A percentile compares a stretch with the other conserved stretches of the same genome.
phyloP scores from a whole-genome alignment of 2,797 vertebrate species.

The Trematomus bernacchii region DNA sequence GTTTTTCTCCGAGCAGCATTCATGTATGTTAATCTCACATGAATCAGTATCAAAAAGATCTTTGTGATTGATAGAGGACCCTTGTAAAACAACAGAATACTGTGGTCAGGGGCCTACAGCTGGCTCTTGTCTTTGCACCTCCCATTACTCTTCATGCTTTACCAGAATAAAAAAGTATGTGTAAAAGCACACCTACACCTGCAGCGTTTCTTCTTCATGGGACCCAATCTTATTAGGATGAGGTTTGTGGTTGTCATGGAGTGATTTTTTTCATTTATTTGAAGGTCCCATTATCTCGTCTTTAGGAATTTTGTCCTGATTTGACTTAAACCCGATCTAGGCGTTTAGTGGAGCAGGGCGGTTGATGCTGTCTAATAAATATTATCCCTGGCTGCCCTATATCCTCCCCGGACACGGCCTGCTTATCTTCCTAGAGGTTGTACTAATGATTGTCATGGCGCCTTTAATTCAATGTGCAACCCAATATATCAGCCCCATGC shows the following conservation, averaged over 20 bases:
- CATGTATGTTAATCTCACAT: conserved; percentile 36
- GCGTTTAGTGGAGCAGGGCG: conserved; percentile 11
- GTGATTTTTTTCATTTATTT: too few species aligned
- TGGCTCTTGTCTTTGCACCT: too few species aligned
- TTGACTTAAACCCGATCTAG: conserved; percentile 45
- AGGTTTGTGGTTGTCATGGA: neutral
- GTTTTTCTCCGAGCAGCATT: conserved; percentile 31
- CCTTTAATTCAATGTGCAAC: conserved; percentile 40
- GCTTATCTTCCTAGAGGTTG: conserved; percentile 21
- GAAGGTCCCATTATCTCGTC: neutral
- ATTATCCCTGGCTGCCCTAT: conserved; percentile 5
- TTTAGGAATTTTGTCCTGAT: conserved; percentile 40
- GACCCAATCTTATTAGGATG: neutral
- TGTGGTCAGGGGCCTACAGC: too few species aligned
- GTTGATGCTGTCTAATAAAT: conserved; percentile 35
- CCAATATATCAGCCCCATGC: conserved; percentile 20
- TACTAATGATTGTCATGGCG: conserved; percentile 31
- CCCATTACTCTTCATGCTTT: too few species aligned
- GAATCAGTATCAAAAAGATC: neutral
- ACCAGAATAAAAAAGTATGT: too few species aligned
- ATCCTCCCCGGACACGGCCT: conserved; percentile 1
- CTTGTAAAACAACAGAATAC: too few species aligned
- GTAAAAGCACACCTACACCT: too few species aligned
- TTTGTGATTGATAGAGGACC: too few species aligned
- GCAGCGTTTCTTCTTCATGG: neutral